These are phyloP conservation scores for Aphis craccivora DNA, from an alignment of 1,140 invertebrate genomes.

Conservation along the genomic window DNA sequence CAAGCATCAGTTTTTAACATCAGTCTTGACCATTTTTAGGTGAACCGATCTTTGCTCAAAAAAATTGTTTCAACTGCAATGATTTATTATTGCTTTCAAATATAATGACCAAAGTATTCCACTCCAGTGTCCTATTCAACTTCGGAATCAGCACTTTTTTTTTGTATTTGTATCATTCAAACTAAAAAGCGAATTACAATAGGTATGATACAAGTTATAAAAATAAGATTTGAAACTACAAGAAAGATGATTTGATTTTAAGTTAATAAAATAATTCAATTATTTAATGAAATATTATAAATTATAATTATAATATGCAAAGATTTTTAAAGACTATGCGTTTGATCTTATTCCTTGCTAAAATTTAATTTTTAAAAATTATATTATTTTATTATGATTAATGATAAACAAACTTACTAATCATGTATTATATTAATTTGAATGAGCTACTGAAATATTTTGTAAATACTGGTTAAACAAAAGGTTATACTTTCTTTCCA, in stretches of 20 bases:
- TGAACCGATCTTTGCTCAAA: background rate
- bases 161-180: background rate
- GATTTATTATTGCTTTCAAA: slow-evolving; percentile 13
- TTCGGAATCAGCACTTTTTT: background rate
- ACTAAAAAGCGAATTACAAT: background rate
- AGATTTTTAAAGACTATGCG: background rate
- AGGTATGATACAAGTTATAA: background rate
- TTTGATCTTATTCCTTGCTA: background rate
- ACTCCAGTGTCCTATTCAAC: background rate
- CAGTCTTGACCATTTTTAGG: slow-evolving; percentile 10
- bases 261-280: background rate
- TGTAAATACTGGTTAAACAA: background rate
- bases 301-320: background rate
- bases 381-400: background rate
- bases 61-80: slow-evolving; percentile 9
- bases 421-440: background rate
- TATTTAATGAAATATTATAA: slow-evolving; percentile 6
- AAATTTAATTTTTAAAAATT: background rate
- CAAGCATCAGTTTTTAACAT: background rate
- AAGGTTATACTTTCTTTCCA: background rate
- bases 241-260: background rate
- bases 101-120: background rate
- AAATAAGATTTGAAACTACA: background rate
- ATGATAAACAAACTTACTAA: slow-evolving; percentile 23
- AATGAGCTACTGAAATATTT: background rate